A percentile compares a stretch with the other conserved stretches of the same genome.
Conservation (phyloP, 1,140 invertebrate genomes). For the Triops longicaudatus region DNA sequence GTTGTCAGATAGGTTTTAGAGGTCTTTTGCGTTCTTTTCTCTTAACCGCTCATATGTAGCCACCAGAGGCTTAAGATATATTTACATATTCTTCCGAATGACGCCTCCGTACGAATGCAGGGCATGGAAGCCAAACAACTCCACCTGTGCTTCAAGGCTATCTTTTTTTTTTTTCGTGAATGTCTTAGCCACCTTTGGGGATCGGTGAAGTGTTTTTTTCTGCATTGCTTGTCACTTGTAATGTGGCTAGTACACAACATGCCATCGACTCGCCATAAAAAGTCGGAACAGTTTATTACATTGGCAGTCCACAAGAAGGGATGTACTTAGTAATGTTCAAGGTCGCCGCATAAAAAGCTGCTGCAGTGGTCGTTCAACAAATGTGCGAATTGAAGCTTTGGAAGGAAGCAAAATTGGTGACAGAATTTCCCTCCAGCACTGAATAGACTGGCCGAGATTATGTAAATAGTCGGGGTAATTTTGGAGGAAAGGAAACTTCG, state of each 20-base stretch:
- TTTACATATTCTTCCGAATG: not conserved
- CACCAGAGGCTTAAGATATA: not conserved
- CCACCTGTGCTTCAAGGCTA: slow-evolving; percentile 14
- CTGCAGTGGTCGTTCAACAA: not conserved
- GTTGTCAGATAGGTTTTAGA: not conserved
- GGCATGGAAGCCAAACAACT: not conserved
- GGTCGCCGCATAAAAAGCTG: not conserved
- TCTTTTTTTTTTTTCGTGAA: not conserved
- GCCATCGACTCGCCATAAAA: not conserved
- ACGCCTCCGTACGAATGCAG: not conserved
- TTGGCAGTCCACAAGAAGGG: not conserved
- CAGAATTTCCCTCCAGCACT: too few relatives aligned
- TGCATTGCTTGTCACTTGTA: not conserved
- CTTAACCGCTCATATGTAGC: not conserved
- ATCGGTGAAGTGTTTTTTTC: not conserved
- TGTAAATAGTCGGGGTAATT: too few relatives aligned
- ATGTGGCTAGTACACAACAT: not conserved
- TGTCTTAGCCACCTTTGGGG: not conserved
- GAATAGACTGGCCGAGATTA: too few relatives aligned
- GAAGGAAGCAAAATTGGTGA: too few relatives aligned
- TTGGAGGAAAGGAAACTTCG: too few relatives aligned
- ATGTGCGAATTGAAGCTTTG: too few relatives aligned
- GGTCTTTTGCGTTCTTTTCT: not conserved
- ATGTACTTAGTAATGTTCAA: not conserved
- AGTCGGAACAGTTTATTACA: not conserved